Evolutionary conservation across 1,140 invertebrate genomes (phyloP).

Genomic region (Bradysia coprophila): DNA sequence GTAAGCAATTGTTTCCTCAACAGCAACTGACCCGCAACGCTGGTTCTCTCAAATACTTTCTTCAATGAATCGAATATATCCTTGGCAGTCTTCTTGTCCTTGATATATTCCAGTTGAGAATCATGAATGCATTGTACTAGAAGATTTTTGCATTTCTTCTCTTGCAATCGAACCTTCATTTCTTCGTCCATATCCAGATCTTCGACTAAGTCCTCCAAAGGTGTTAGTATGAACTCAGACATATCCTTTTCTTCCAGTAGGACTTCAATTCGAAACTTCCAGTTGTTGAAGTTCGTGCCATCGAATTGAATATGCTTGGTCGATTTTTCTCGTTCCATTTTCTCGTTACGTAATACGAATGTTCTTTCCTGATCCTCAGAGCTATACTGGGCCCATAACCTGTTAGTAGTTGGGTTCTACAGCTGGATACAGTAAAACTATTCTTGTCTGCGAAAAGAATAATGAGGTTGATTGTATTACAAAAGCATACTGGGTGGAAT

Average conservation of each 20-base stretch:
- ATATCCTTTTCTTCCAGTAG: neutral
- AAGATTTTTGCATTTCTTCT: conserved; percentile 7
- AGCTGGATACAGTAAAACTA: no score
- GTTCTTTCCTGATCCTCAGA: no score
- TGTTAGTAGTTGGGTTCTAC: no score
- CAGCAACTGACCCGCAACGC: conserved; percentile 3
- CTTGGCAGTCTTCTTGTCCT: conserved; percentile 3
- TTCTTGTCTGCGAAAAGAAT: no score
- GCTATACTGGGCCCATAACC: no score
- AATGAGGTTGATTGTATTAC: no score
- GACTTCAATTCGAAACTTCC: no score
- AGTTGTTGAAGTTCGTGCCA: neutral
- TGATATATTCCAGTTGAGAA: conserved; percentile 3
- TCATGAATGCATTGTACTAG: conserved; percentile 16
- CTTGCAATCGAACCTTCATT: neutral
- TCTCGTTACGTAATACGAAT: no score
- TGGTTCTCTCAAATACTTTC: conserved; percentile 2
- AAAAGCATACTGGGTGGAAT: no score
- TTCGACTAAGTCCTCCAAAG: neutral
- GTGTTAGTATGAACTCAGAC: neutral
- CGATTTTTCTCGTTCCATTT: no score
- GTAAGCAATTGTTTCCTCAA: conserved; percentile 5
- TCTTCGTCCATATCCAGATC: neutral
- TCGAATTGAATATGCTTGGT: no score
- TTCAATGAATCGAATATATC: conserved; percentile 12